phyloP scores from a whole-genome alignment of 2,113 vertebrate genomes.

The Eulemur rufifrons region DNA sequence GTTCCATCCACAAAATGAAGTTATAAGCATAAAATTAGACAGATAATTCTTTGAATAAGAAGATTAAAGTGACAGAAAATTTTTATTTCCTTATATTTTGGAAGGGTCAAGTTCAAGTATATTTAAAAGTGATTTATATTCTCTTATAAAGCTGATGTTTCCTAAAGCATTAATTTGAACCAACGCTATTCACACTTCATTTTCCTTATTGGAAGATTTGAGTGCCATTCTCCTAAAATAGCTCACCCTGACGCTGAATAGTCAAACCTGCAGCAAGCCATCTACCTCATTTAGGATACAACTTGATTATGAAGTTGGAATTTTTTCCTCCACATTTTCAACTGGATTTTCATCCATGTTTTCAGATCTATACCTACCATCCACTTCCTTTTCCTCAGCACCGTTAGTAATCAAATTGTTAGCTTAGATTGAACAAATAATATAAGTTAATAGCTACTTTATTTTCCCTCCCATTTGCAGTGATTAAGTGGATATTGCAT shows the following conservation, averaged over 20 bases:
- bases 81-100: not conserved
- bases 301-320: conserved; percentile 33
- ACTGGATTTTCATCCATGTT: conserved; percentile 76
- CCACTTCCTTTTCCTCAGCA: conserved; percentile 40
- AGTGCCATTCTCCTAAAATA: not conserved
- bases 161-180: not conserved
- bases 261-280: not conserved
- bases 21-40: not conserved
- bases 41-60: not conserved
- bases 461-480: not conserved
- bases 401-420: not conserved
- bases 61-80: conserved; percentile 2
- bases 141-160: not conserved
- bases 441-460: not conserved
- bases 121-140: not conserved
- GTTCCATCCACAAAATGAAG: not conserved
- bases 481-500: not conserved
- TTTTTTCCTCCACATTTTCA: conserved; percentile 74
- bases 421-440: conserved; percentile 43
- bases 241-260: not conserved
- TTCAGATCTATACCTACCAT: conserved; percentile 66
- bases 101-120: not conserved
- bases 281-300: not conserved
- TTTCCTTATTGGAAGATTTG: not conserved
- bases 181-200: not conserved